Base-by-base conservation (phyloP, 2,797 vertebrate species). In the Podarcis lilfordi region DNA sequence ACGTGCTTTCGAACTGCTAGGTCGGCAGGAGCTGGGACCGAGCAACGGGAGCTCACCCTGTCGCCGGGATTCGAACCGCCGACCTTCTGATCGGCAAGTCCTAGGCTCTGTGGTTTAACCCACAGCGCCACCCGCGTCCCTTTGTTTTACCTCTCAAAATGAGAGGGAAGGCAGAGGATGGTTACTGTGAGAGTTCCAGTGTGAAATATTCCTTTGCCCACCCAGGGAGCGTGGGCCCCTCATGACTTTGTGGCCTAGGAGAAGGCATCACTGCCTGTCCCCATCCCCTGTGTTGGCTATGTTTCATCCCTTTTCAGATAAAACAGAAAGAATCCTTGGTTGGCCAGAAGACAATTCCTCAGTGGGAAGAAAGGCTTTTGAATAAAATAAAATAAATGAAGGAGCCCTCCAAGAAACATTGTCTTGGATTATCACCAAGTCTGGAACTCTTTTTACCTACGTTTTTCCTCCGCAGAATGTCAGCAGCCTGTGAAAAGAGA, bases 401-500 rank as follows among this genome's bases (percentile, higher is more conserved):
- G 21, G 19, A 83, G 2, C 27, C 1, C 1, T 79, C 23, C 35
- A 37, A 45, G 8, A 80, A 74, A 64, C 40, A 71, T 23, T 6
- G 25, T 40, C 19, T 55, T 55, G 40, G 43, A 80, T 21, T 76
- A 29, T 75, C 69, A 87, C 69, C 55, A 66, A 80, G 61, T 37
- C 71, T 81, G 71, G 59, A 45, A 66, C 80, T 87, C 37, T 21
- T 19, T 45, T 66, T 35, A 9, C 71, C 71, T 27, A 17, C 11
- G 45, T 66, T 80, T 82, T 66, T 19, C 27, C 59, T 64, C 37
- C 80, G 2, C 78, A 50, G 68, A 74, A 89, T 32, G 84, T 89
- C 50, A 77, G 17, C 27, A 76, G 6, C n/a, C 79, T 59, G 88
- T 82, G 84, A 86, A 85, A 85, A 82, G 61, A 69, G 79, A 40